These are phyloP conservation scores for Rhinophrynus dorsalis DNA, from an alignment of 2,797 vertebrate genomes.

Conservation along the genomic window DNA sequence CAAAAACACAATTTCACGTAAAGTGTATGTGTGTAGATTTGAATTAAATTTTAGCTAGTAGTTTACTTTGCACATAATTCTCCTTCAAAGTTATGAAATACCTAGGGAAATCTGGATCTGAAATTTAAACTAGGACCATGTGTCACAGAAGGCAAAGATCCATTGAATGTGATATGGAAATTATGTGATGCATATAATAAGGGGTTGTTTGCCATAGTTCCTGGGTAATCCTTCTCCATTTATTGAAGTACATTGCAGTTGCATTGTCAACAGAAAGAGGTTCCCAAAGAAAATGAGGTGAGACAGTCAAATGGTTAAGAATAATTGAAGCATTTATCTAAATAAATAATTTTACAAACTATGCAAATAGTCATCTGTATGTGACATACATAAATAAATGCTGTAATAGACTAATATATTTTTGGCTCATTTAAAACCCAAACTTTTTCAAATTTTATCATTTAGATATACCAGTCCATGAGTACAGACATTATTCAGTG, in stretches of 20 bases:
- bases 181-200: constrained; percentile 67
- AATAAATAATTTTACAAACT: constrained; percentile 63
- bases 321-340: constrained; percentile 65
- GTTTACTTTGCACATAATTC: constrained; percentile 51
- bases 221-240: constrained; percentile 72
- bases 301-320: constrained; percentile 77
- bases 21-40: constrained; percentile 49
- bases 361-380: constrained; percentile 60
- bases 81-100: constrained; percentile 58
- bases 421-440: too few species aligned
- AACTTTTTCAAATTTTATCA: constrained; percentile 43
- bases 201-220: constrained; percentile 70
- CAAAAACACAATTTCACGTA: constrained; percentile 42
- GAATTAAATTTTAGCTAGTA: constrained; percentile 53
- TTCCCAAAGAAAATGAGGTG: constrained; percentile 79
- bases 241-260: constrained; percentile 69
- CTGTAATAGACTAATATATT: background rate
- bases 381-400: constrained; percentile 24
- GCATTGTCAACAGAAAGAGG: constrained; percentile 70
- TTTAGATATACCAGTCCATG: constrained; percentile 47
- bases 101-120: constrained; percentile 61
- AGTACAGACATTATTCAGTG: background rate
- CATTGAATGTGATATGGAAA: constrained; percentile 60
- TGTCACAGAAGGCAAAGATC: constrained; percentile 64
- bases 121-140: constrained; percentile 59